Evolutionary conservation across 1,140 invertebrate genomes (phyloP).

Genomic region (Protaetia brevitarsis): DNA sequence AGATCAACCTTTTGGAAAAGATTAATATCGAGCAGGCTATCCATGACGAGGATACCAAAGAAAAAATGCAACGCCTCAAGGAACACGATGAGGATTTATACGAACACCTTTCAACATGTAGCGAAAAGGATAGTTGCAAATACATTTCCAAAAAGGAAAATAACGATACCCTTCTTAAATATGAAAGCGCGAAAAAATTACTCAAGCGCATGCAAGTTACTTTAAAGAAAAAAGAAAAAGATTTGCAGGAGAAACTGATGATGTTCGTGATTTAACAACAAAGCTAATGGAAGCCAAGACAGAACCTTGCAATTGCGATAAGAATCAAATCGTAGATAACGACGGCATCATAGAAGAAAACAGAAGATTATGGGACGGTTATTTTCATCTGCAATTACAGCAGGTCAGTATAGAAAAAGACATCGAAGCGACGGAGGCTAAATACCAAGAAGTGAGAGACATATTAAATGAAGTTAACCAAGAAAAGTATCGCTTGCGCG

Average conservation of each 20-base stretch:
- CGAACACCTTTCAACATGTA: not conserved
- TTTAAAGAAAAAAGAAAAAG: not conserved
- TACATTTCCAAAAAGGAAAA: not conserved
- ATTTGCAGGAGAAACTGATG: not conserved
- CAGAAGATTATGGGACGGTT: constrained; percentile 8
- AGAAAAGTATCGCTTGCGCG: not conserved
- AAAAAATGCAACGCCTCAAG: not conserved
- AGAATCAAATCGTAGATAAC: not conserved
- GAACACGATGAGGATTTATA: not conserved
- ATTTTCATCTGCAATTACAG: not conserved
- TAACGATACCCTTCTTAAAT: not conserved
- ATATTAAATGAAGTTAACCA: not conserved
- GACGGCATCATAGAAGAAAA: constrained; percentile 1
- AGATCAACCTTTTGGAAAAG: not conserved
- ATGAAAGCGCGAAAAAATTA: not conserved
- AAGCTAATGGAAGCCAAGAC: not conserved
- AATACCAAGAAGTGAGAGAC: not conserved
- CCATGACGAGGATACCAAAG: not conserved
- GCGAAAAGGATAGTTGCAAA: not conserved
- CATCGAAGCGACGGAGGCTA: not conserved
- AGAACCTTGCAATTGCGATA: not conserved
- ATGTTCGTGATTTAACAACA: not conserved
- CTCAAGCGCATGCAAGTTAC: not conserved
- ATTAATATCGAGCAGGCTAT: not conserved
- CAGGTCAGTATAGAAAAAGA: not conserved